Conservation (phyloP, 2,888 invertebrate genomes). For the Lepidochrysops patricia region DNA sequence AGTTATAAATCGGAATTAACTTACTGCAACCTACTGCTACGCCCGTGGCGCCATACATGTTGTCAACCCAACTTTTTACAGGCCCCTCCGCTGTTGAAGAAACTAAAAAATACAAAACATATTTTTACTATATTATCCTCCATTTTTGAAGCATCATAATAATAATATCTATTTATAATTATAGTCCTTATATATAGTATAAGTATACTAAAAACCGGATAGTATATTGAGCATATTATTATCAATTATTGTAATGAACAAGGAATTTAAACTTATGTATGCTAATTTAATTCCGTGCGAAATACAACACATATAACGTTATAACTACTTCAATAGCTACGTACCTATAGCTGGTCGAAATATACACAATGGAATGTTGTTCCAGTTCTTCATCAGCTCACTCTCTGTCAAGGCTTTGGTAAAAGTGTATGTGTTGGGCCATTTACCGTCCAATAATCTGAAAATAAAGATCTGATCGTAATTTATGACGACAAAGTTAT, state of each 20-base stretch:
- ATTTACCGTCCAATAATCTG: conserved; percentile 72
- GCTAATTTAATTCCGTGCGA: too few relatives aligned
- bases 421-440: conserved; percentile 91
- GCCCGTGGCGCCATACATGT: conserved; percentile 84
- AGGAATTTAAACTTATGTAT: too few relatives aligned
- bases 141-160: too few relatives aligned
- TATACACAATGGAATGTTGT: conserved; percentile 81
- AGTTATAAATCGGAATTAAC: conserved; percentile 16
- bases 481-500: not conserved
- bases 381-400: conserved; percentile 73
- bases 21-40: conserved; percentile 72
- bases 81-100: conserved; percentile 76
- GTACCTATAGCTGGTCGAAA: conserved; percentile 87
- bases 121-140: too few relatives aligned
- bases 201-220: too few relatives aligned
- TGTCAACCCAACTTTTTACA: conserved; percentile 83
- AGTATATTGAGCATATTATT: too few relatives aligned
- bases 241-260: too few relatives aligned
- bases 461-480: conserved; percentile 22
- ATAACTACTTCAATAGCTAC: not conserved
- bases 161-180: too few relatives aligned
- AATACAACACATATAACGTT: not conserved
- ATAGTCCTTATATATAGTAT: too few relatives aligned
- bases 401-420: conserved; percentile 90
- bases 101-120: conserved; percentile 49